Conservation (phyloP, 2,113 vertebrate genomes). For the Opisthocomus hoazin region DNA sequence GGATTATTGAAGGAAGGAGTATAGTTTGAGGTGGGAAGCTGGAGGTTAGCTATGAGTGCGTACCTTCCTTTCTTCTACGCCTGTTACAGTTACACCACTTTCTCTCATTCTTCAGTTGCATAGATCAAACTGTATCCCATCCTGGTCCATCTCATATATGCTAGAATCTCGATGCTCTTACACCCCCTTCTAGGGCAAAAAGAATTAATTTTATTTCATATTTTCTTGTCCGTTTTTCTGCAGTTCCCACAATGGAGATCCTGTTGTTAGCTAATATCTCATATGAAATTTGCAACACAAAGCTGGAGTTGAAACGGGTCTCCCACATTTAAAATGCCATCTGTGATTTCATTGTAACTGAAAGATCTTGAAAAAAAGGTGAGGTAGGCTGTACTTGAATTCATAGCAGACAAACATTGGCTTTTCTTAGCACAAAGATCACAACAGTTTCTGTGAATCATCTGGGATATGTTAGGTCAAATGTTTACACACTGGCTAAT, state of each 20-base stretch:
- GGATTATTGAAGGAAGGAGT: not conserved
- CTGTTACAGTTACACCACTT: not conserved
- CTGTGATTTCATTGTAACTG: not conserved
- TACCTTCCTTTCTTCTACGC: not conserved
- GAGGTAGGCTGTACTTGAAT: not conserved
- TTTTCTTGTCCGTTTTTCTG: not conserved
- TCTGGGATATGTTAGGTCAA: fast-evolving
- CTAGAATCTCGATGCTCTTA: not conserved
- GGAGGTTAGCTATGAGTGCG: not conserved
- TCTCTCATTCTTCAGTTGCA: not conserved
- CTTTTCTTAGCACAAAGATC: not conserved
- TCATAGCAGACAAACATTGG: not conserved
- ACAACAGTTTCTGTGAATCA: not conserved
- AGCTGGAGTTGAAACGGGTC: not conserved
- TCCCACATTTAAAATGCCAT: not conserved
- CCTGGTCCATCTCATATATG: not conserved
- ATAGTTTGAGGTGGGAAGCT: not conserved
- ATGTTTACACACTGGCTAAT: fast-evolving
- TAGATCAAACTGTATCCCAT: not conserved
- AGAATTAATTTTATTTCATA: not conserved
- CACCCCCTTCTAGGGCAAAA: not conserved
- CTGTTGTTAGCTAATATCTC: not conserved
- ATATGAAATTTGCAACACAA: not conserved
- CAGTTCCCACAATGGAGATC: too few species aligned
- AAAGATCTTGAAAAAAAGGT: not conserved